Base-by-base conservation (phyloP, 1,140 invertebrate genomes). In the Lepidostoma basale region DNA sequence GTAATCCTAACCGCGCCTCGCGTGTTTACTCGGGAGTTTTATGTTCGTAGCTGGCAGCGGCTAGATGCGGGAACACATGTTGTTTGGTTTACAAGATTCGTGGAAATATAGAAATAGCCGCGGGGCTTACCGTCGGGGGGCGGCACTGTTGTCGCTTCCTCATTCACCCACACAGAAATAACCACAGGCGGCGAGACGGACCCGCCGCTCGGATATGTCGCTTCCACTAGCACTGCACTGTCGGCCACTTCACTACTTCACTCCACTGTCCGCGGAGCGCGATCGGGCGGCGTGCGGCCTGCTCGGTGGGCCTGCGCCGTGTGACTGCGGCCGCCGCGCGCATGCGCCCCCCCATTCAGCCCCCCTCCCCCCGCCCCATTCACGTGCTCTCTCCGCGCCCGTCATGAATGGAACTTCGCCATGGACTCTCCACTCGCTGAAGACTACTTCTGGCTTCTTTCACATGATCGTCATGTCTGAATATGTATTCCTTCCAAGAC, bases 291-390 rank as follows among this genome's bases (percentile, higher is more conserved):
- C 67, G 67, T 69, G 67, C 67, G 68, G 68, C 58, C 67, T 60
- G 70, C 69, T 36, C 69, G 52, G 25, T 64, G 70, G 39, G 47
- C 26, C 64, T 44, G 49, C 5, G 39, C 33, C 25, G 33, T 58
- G 64, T 66, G 52, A 36, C 47, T 68, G 67, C 47, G 72, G 59
- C 45, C 39, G 54, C 33, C 49, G 10, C 66, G 70, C 62, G 47
- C 33, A 36, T 36, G 45, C 65, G 60, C 70, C 25, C 16, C 63
- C 36, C 59, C 59, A 40, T 22, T 30, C 45, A 56, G 20, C 59
- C 59, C 63, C 56, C 39, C 49, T 25, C 62, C 28, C 62, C 70
- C 39, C 74, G 78, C 69, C 74, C 54, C 30, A 40, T 45, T 12
- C 14, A 12, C 36, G 60, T 73, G 60, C 52, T 25, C 54, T 52